Conservation (phyloP, 2,113 vertebrate genomes). For the Heterotis niloticus region DNA sequence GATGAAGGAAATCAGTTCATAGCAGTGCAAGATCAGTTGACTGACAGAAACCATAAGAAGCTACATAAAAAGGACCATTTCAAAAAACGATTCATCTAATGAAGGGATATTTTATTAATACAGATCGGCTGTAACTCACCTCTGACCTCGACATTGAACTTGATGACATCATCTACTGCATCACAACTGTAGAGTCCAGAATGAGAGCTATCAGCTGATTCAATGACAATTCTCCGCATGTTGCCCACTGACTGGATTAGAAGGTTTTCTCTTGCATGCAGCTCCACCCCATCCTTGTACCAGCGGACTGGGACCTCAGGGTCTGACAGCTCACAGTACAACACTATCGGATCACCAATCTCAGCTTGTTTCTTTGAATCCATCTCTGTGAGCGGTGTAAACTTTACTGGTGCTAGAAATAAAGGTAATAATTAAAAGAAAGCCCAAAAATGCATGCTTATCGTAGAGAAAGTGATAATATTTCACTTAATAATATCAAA, state of each 20-base stretch:
- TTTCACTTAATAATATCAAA: background rate
- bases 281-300: slow-evolving; percentile 61
- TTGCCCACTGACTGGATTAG: slow-evolving; percentile 65
- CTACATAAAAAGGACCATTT: no score
- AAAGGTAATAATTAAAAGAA: background rate
- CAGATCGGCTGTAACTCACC: slow-evolving; percentile 51
- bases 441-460: background rate
- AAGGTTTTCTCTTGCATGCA: slow-evolving; percentile 46
- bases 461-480: background rate
- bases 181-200: slow-evolving; percentile 66
- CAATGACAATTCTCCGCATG: slow-evolving; percentile 66
- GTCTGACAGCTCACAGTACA: slow-evolving; percentile 68
- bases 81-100: no score
- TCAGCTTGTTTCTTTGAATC: slow-evolving; percentile 56
- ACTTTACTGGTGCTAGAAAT: slow-evolving; percentile 49
- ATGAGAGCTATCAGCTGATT: slow-evolving; percentile 53
- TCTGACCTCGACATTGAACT: slow-evolving; percentile 62
- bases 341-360: slow-evolving; percentile 53
- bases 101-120: slow-evolving; percentile 24
- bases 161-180: slow-evolving; percentile 52
- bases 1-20: background rate
- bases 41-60: no score
- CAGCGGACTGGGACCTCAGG: slow-evolving; percentile 52
- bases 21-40: no score
- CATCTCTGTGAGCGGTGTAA: slow-evolving; percentile 51